Conservation (phyloP, 2,797 vertebrate species). For the Benthosema pterotum region DNA sequence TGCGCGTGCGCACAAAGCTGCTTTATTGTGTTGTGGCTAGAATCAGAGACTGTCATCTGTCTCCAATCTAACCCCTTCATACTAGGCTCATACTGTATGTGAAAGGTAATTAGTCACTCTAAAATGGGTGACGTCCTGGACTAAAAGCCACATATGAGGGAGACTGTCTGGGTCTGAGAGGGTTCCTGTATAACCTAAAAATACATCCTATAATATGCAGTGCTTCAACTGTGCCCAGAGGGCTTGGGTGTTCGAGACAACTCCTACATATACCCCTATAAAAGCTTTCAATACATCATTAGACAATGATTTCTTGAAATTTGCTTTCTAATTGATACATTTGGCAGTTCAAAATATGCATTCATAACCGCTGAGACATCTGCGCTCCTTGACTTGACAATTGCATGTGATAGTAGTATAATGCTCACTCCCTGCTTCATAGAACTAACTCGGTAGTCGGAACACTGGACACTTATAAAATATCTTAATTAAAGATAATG, state of each 20-base stretch:
- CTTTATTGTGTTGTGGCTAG: constrained; percentile 50
- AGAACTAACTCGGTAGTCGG: neutral
- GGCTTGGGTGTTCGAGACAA: constrained; percentile 2
- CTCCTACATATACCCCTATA: too few species aligned
- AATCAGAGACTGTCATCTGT: constrained; percentile 68
- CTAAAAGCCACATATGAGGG: constrained; percentile 17
- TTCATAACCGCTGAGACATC: too few species aligned
- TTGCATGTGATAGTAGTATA: too few species aligned
- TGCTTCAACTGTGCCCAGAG: neutral
- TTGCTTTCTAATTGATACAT: too few species aligned
- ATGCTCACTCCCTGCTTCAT: neutral
- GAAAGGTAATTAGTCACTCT: constrained; percentile 57
- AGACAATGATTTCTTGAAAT: too few species aligned
- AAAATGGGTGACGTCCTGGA: constrained; percentile 39
- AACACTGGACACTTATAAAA: neutral
- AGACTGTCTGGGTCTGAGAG: constrained; percentile 26
- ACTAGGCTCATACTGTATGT: constrained; percentile 19
- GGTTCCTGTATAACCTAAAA: constrained; percentile 24
- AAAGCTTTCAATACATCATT: too few species aligned
- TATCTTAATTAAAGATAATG: too few species aligned
- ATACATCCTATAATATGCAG: neutral
- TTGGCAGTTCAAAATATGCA: too few species aligned
- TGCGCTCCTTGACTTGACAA: too few species aligned
- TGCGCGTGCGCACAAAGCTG: constrained; percentile 10
- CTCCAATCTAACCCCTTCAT: constrained; percentile 54